A percentile compares a stretch with the other conserved stretches of the same genome.
Conservation (phyloP, 2,113 vertebrate species). For the Cryptotis parvus region DNA sequence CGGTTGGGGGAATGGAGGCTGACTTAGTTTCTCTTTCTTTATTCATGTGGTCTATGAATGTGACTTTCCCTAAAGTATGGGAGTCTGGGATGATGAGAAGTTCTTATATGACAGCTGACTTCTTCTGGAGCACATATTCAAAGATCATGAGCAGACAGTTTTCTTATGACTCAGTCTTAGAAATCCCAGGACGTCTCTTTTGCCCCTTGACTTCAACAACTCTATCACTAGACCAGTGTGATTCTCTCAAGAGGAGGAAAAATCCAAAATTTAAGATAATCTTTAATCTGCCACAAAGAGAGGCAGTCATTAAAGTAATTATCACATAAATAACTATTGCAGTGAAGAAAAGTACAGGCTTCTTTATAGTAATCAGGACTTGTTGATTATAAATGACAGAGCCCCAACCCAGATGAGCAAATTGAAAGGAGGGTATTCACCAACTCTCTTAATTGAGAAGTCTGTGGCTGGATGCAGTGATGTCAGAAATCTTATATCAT, state of each 20-base stretch:
- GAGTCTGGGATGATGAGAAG: not conserved
- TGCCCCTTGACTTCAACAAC: not conserved
- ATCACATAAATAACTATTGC: not conserved
- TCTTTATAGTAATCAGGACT: not conserved
- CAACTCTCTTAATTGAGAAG: not conserved
- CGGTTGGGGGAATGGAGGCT: too few relatives aligned
- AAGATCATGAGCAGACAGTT: not conserved
- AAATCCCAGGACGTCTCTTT: not conserved
- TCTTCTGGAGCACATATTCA: not conserved
- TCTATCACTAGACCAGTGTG: not conserved
- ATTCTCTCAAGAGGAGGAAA: too few relatives aligned
- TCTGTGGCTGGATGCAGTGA: not conserved
- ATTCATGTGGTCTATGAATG: accelerated
- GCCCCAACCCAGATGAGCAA: not conserved
- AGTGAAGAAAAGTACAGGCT: not conserved
- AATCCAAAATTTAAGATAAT: not conserved
- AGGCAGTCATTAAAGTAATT: not conserved
- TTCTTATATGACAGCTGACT: too few relatives aligned
- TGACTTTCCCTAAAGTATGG: not conserved
- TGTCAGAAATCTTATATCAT: accelerated
- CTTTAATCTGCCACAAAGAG: not conserved
- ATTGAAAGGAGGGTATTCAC: not conserved
- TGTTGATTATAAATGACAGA: not conserved
- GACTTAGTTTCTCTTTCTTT: not conserved
- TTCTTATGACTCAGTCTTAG: not conserved